These are phyloP conservation scores for Mustela nigripes DNA, from an alignment of 2,113 vertebrate genomes.

Conservation along the genomic window DNA sequence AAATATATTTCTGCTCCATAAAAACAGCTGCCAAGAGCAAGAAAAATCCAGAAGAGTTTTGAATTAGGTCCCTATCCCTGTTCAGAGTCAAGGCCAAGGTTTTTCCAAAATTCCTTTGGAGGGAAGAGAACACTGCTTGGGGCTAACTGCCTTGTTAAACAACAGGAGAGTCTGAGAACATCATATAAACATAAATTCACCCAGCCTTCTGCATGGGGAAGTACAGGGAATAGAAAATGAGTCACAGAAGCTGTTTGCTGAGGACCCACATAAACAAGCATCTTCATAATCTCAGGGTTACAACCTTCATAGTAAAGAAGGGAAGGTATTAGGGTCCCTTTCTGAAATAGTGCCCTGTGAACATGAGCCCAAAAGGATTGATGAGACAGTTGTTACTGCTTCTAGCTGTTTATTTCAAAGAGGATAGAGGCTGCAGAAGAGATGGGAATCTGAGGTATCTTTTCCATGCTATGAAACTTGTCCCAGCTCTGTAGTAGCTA, in stretches of 20 bases:
- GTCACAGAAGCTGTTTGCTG: constrained; percentile 3
- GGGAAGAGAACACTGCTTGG: not conserved
- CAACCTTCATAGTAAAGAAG: not conserved
- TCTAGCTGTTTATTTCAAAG: constrained; percentile 33
- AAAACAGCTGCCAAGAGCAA: constrained; percentile 80
- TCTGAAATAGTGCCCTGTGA: not conserved
- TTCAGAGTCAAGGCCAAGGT: constrained; percentile 11
- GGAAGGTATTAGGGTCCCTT: constrained; percentile 3
- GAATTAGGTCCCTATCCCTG: constrained; percentile 13
- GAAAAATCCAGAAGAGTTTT: constrained; percentile 15
- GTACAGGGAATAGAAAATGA: not conserved
- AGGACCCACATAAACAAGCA: not conserved
- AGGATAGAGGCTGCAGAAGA: not conserved
- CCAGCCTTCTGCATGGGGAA: not conserved
- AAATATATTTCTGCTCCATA: constrained; percentile 82
- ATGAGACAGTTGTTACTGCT: not conserved
- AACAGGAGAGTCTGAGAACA: not conserved
- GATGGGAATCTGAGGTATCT: not conserved
- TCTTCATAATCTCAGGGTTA: not conserved
- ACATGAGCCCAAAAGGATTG: not conserved
- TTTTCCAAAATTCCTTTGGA: not conserved
- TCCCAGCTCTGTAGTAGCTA: not conserved
- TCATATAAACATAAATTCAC: not conserved
- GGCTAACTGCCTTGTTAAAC: constrained; percentile 19
- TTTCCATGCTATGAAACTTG: not conserved